These are phyloP conservation scores for Tineola bisselliella DNA, from an alignment of 2,888 invertebrate species.

Conservation along the genomic window DNA sequence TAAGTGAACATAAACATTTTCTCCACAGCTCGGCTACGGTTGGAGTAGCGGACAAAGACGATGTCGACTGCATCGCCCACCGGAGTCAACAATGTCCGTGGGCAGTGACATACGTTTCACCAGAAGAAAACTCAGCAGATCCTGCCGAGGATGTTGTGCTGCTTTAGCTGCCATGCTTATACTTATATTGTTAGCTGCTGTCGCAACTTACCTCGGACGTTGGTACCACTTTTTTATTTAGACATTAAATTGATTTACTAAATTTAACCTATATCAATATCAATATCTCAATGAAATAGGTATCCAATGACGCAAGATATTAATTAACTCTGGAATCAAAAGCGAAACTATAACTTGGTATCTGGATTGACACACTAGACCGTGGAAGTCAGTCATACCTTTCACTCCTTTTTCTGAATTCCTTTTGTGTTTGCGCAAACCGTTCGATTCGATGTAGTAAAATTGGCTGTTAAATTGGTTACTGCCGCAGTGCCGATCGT, in stretches of 20 bases:
- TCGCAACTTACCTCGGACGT: conserved; percentile 72
- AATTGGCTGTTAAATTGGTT: conserved; percentile 5
- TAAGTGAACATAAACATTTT: too few relatives aligned
- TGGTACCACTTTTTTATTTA: conserved; percentile 33
- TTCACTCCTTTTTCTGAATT: conserved; percentile 9
- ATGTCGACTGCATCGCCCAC: conserved; percentile 54
- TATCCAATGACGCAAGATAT: too few relatives aligned
- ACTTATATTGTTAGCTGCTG: conserved; percentile 71
- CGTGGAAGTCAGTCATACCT: neutral
- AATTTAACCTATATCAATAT: too few relatives aligned
- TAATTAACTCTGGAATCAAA: too few relatives aligned
- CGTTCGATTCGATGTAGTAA: conserved; percentile 2
- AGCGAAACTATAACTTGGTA: too few relatives aligned
- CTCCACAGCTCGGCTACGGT: conserved; percentile 47
- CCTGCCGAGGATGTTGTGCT: conserved; percentile 88
- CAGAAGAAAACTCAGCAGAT: conserved; percentile 82
- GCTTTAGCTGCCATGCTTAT: conserved; percentile 85
- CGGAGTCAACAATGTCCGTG: conserved; percentile 84
- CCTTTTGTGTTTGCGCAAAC: conserved; percentile 8
- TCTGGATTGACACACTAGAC: neutral
- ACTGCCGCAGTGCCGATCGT: neutral
- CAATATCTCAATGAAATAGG: too few relatives aligned
- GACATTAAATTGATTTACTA: too few relatives aligned
- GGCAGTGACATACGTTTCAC: conserved; percentile 92
- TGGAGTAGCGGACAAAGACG: conserved; percentile 48